phyloP scores from a whole-genome alignment of 2,888 invertebrate genomes.

The Trichogramma evanescens region DNA sequence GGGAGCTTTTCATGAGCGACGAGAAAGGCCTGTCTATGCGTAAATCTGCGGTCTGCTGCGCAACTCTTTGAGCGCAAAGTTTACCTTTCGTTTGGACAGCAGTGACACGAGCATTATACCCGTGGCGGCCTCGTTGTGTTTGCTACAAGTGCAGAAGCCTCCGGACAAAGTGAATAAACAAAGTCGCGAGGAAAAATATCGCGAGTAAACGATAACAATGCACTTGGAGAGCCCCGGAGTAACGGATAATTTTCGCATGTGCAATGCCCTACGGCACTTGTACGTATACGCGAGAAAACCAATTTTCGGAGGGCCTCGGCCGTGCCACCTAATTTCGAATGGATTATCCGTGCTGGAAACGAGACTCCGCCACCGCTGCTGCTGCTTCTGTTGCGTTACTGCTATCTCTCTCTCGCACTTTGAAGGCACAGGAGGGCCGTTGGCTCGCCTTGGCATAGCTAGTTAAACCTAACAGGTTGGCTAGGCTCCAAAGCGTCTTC shows the following conservation, averaged over 20 bases:
- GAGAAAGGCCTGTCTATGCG: no score
- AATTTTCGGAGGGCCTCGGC: conserved; percentile 26
- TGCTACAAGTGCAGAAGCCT: no score
- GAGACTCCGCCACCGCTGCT: conserved; percentile 3
- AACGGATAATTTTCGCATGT: no score
- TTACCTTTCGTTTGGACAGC: no score
- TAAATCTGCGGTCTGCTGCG: neutral
- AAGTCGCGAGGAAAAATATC: no score
- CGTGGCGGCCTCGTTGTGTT: no score
- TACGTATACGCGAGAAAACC: conserved; percentile 22
- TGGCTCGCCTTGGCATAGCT: conserved; percentile 20
- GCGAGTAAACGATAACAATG: no score
- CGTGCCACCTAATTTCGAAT: conserved; percentile 29
- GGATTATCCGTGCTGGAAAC: conserved; percentile 35
- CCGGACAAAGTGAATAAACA: no score
- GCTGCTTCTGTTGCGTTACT: neutral
- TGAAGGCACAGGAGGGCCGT: neutral
- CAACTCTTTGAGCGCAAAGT: neutral
- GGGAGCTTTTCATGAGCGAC: conserved; percentile 14
- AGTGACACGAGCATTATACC: no score
- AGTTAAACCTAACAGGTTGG: conserved; percentile 41
- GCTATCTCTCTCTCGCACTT: neutral
- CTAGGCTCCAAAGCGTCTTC: conserved; percentile 31
- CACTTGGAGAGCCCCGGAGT: no score
- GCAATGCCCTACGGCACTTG: neutral